phyloP scores from a whole-genome alignment of 64 coral and sea anemone species.

The Actinia tenebrosa region DNA sequence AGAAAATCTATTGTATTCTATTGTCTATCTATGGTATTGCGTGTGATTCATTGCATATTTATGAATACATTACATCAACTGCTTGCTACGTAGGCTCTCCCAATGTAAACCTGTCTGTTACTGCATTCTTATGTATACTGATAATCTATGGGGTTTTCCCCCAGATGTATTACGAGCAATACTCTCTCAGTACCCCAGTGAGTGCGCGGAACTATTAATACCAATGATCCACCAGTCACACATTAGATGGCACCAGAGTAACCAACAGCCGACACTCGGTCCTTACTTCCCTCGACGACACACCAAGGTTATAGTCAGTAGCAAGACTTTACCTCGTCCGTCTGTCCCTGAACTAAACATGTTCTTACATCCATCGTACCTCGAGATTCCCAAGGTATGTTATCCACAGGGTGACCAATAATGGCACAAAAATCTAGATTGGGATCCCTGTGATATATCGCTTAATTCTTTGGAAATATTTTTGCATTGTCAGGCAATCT shows the following conservation, averaged over 20 bases:
- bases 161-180: conserved; percentile 90
- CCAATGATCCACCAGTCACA: conserved; percentile 82
- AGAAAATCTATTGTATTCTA: too few species aligned
- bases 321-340: conserved; percentile 67
- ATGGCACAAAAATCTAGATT: too few species aligned
- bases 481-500: too few species aligned
- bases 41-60: too few species aligned
- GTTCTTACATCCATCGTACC: conserved; percentile 76
- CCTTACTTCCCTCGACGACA: conserved; percentile 97
- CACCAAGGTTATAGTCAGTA: conserved; percentile 78
- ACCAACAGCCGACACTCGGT: conserved; percentile 71
- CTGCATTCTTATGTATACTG: too few species aligned
- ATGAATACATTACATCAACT: too few species aligned
- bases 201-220: conserved; percentile 72
- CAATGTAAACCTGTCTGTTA: too few species aligned
- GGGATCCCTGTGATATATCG: too few species aligned
- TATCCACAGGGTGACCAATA: too few species aligned
- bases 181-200: conserved; percentile 73
- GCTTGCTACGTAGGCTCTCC: too few species aligned
- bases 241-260: conserved; percentile 66
- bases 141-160: neutral
- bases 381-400: conserved; percentile 84
- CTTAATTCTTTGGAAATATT: too few species aligned
- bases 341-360: conserved; percentile 94
- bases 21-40: too few species aligned